phyloP scores from a whole-genome alignment of 2,797 vertebrate genomes.

The Syngnathus rostellatus region DNA sequence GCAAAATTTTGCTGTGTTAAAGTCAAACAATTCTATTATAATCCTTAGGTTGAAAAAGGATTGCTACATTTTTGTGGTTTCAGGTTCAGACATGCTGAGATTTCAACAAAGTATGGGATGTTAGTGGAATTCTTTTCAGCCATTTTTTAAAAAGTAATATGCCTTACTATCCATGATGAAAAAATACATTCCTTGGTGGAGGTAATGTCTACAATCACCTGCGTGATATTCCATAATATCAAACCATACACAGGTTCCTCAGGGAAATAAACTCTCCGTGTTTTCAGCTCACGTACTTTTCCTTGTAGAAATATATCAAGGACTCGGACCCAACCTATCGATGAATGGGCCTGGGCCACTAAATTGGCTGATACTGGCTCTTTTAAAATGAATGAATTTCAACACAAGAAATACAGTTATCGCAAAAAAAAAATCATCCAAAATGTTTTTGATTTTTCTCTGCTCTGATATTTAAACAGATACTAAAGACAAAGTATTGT shows the following conservation, averaged over 20 bases:
- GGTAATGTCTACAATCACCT: constrained; percentile 29
- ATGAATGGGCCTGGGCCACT: too few relatives aligned
- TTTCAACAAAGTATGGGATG: too few relatives aligned
- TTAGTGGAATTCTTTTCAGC: constrained; percentile 8
- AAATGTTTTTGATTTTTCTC: too few relatives aligned
- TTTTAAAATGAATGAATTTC: too few relatives aligned
- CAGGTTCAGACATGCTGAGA: too few relatives aligned
- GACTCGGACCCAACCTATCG: constrained; percentile 22
- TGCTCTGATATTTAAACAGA: too few relatives aligned
- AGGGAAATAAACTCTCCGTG: constrained; percentile 24
- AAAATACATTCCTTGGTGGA: constrained; percentile 13
- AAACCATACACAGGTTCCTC: background rate
- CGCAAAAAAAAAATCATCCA: too few relatives aligned
- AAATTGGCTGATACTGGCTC: too few relatives aligned
- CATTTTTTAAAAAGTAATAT: background rate
- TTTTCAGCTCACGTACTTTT: constrained; percentile 40
- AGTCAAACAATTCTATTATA: background rate
- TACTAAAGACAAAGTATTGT: too few relatives aligned
- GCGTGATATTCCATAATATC: constrained; percentile 43
- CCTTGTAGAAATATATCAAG: constrained; percentile 48
- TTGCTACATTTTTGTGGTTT: too few relatives aligned
- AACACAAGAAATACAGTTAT: too few relatives aligned
- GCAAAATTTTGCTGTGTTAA: too few relatives aligned
- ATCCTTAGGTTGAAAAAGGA: constrained; percentile 32
- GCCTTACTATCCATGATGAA: constrained; percentile 21